Evolutionary conservation across 2,113 vertebrate species (phyloP).

Genomic region (Mesoclemmys tuberculata): DNA sequence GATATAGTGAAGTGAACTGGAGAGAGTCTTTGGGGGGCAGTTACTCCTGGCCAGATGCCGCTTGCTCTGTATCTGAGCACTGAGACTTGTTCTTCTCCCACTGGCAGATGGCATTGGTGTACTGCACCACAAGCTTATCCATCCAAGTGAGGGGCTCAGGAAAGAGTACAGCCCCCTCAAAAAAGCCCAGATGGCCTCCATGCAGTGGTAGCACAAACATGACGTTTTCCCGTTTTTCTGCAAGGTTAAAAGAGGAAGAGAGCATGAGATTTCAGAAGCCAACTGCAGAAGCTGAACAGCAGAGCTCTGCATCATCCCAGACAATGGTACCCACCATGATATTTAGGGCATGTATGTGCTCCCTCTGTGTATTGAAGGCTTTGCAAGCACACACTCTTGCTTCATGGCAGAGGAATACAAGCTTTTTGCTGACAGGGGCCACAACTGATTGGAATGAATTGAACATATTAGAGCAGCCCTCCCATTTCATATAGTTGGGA

Average conservation of each 20-base stretch:
- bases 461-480: not conserved
- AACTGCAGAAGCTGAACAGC: not conserved
- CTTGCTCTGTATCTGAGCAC: conserved; percentile 85
- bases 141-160: conserved; percentile 98
- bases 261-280: not conserved
- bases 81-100: conserved; percentile 95
- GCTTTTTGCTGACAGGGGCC: not conserved
- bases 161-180: conserved; percentile 97
- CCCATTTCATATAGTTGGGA: not conserved
- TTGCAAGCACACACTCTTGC: not conserved
- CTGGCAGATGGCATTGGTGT: conserved; percentile 93
- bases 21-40: conserved; percentile 55
- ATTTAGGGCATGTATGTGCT: not conserved
- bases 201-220: conserved; percentile 94
- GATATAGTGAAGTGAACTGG: conserved; percentile 45
- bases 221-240: conserved; percentile 95
- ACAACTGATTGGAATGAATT: not conserved
- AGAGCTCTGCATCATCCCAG: not conserved
- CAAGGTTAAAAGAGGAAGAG: conserved; percentile 27
- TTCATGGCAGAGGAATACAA: not conserved
- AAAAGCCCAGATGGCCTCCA: conserved; percentile 97
- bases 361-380: not conserved
- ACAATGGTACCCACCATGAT: not conserved
- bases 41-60: conserved; percentile 77
- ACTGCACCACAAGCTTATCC: conserved; percentile 98